Percentiles rank a stretch among this genome's conserved stretches.
Evolutionary conservation across 2,113 vertebrate genomes (phyloP).

Genomic region (Syrrhaptes paradoxus): DNA sequence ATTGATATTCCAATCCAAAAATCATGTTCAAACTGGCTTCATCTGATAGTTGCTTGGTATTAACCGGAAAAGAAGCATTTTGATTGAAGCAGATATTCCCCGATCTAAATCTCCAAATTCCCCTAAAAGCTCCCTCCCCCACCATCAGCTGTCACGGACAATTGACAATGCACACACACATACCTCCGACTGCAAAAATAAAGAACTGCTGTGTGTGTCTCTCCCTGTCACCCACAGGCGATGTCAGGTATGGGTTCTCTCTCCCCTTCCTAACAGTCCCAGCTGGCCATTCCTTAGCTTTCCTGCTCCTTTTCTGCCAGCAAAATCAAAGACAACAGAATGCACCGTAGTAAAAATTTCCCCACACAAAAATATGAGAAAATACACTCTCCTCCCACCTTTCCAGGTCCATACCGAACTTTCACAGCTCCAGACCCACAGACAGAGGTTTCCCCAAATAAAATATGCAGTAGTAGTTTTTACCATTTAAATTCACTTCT

Average conservation of each 20-base stretch:
- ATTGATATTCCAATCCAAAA: conserved; percentile 18
- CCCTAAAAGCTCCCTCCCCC: conserved; percentile 17
- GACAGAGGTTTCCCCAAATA: neutral
- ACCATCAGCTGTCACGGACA: conserved; percentile 16
- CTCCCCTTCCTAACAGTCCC: neutral
- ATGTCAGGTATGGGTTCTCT: neutral
- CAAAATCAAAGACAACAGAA: neutral
- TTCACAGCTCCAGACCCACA: neutral
- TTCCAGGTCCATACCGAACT: neutral
- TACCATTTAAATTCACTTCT: neutral
- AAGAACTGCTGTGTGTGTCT: neutral
- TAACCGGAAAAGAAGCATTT: conserved; percentile 23
- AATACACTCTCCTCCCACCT: neutral
- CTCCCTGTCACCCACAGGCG: neutral
- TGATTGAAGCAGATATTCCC: conserved; percentile 31
- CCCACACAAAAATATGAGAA: neutral
- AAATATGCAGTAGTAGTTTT: neutral
- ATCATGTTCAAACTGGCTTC: conserved; percentile 40
- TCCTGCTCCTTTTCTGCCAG: neutral
- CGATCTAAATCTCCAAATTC: conserved; percentile 39
- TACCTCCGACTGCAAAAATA: neutral
- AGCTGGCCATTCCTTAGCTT: neutral
- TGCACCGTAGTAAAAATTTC: neutral
- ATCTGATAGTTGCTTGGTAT: neutral
- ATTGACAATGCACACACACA: conserved; percentile 12